These are phyloP conservation scores for Catharus minimus DNA, from an alignment of 2,113 vertebrate genomes.

Conservation along the genomic window DNA sequence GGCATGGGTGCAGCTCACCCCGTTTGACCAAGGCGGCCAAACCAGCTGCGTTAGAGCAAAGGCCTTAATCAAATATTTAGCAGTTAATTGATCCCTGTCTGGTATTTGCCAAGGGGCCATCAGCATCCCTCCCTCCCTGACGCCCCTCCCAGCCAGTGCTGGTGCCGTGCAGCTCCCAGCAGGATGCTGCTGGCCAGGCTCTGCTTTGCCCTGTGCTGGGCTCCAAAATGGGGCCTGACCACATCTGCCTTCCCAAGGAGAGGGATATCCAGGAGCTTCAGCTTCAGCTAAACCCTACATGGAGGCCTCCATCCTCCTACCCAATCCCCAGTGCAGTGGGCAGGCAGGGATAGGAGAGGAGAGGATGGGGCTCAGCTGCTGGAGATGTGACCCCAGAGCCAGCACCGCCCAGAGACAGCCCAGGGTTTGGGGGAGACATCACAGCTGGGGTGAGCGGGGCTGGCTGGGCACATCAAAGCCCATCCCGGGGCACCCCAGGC, in stretches of 20 bases:
- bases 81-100: conserved; percentile 77
- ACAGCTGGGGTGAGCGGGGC: neutral
- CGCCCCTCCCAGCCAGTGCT: fast-evolving
- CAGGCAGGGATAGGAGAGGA: fast-evolving
- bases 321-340: fast-evolving
- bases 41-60: conserved; percentile 37
- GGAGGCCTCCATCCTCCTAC: fast-evolving
- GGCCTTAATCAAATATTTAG: conserved; percentile 78
- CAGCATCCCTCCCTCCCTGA: neutral
- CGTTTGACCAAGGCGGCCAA: neutral
- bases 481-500: neutral
- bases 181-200: no score
- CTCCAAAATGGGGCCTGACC: neutral
- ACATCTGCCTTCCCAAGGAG: neutral
- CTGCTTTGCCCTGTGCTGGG: fast-evolving
- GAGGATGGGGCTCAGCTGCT: neutral
- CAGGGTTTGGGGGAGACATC: no score
- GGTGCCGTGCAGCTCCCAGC: neutral
- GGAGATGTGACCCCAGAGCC: fast-evolving
- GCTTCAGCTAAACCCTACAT: neutral
- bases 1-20: neutral
- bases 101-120: conserved; percentile 57
- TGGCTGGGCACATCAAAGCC: neutral
- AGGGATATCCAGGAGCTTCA: neutral
- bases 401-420: neutral